These are phyloP conservation scores for Pachyrhynchus sulphureomaculatus DNA, from an alignment of 1,140 invertebrate genomes.

Conservation along the genomic window DNA sequence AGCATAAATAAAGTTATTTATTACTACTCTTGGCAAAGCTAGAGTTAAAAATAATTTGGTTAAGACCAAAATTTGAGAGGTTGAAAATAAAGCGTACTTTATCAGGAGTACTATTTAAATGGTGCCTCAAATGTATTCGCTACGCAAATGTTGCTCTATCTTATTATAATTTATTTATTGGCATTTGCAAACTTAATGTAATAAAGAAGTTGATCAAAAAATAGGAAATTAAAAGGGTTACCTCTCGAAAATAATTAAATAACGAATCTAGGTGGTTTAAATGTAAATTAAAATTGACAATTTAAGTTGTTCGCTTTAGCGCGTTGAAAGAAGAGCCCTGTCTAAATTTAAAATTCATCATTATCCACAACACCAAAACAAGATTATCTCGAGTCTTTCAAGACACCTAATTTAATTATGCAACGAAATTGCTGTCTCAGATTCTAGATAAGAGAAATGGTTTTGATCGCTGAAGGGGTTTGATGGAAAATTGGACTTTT, in stretches of 20 bases:
- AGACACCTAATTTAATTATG: constrained; percentile 35
- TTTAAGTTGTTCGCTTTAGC: constrained; percentile 24
- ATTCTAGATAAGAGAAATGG: constrained; percentile 35
- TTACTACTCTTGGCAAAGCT: too few species aligned
- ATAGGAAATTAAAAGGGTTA: neutral
- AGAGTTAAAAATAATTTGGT: too few species aligned
- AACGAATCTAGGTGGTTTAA: constrained; percentile 12
- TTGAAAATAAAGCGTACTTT: too few species aligned
- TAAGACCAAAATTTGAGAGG: too few species aligned
- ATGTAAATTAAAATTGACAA: constrained; percentile 35
- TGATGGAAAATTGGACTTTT: constrained; percentile 22
- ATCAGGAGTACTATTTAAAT: too few species aligned
- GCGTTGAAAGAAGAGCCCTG: constrained; percentile 27
- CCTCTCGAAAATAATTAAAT: constrained; percentile 13
- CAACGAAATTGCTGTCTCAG: constrained; percentile 34
- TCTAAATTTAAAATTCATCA: constrained; percentile 35
- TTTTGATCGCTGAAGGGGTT: constrained; percentile 21
- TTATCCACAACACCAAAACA: constrained; percentile 34
- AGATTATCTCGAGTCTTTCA: constrained; percentile 37
- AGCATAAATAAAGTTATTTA: too few species aligned
- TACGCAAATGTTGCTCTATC: too few species aligned
- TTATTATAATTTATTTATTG: too few species aligned
- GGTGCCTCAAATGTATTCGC: too few species aligned
- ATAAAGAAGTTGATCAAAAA: neutral
- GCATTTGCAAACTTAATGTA: too few species aligned